Base-by-base conservation (phyloP, 2,888 invertebrate genomes). In the Smittia sp. region DNA sequence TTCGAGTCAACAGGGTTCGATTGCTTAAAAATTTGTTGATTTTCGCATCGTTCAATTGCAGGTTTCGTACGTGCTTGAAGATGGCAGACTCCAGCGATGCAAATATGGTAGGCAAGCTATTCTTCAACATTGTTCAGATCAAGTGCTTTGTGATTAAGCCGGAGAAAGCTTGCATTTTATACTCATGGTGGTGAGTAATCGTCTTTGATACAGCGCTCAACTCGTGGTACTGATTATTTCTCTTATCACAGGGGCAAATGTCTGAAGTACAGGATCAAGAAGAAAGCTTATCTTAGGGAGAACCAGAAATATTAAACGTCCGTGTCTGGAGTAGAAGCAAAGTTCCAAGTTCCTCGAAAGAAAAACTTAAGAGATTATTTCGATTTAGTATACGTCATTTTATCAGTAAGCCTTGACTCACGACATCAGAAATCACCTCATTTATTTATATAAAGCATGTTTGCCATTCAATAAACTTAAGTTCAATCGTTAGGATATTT, bases 51-150 rank as follows among this genome's bases (percentile, higher is more conserved):
- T 22, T 58, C 24, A 15, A 58, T 22, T 15, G 1, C 86, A 97
- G 97, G 79, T 97, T 97, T 82, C 90, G 96, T 75, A 90, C 95
- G 18, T 98, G 97, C 80, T 85, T 98, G 76, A 94, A 95, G 81
- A 88, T 93, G 83, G 91, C 94, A 0, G 89, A 89, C 77, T 93
- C 93, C 0, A 90, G 91, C 4, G 91, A 94, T 9, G 92, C 96
- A 7, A 93, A 93, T 80, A 87, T 95, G 83, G 94, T 96, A 73
- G 96, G 96, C 1, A 93, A 92, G 78, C 85, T 97, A 38, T 98
- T 95, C 85, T 98, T 98, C 87, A 95, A 97, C 83, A 86, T 96
- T 62, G 90, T 97, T n/a, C 94, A 94, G 80, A 93, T 94, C 0
- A 92, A 94, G 80, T 98, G 98, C 79, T 97, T 98, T 83, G 87